Conservation (phyloP, 2,888 invertebrate genomes). For the Sclerodermus sp. region DNA sequence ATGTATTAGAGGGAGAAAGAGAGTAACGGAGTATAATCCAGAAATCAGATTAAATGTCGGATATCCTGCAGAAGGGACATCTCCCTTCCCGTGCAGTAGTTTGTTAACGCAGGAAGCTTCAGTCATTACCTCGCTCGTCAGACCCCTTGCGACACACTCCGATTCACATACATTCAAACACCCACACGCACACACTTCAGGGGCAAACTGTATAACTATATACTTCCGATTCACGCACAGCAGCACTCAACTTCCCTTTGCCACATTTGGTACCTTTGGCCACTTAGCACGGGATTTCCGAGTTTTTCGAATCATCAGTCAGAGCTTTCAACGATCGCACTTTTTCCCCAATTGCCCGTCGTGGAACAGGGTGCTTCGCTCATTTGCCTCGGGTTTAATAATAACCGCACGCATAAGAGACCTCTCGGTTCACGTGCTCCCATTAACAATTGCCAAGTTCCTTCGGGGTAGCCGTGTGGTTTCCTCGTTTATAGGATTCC, state of each 20-base stretch:
- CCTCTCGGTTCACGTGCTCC: slow-evolving; percentile 37
- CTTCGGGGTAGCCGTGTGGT: slow-evolving; percentile 8
- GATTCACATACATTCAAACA: slow-evolving; percentile 45
- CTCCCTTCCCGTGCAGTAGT: slow-evolving; percentile 39
- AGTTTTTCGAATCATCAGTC: slow-evolving; percentile 27
- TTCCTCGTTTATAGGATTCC: slow-evolving; percentile 4
- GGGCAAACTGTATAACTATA: no score
- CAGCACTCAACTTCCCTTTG: neutral
- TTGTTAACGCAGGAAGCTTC: slow-evolving; percentile 52
- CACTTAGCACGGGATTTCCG: slow-evolving; percentile 24
- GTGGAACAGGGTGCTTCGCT: no score
- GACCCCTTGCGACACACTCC: slow-evolving; percentile 51
- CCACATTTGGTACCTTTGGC: slow-evolving; percentile 6
- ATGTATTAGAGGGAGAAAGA: slow-evolving; percentile 9
- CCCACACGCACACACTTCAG: neutral
- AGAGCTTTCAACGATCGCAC: slow-evolving; percentile 12
- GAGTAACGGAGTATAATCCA: slow-evolving; percentile 43
- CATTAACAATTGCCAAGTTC: slow-evolving; percentile 36
- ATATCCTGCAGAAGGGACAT: slow-evolving; percentile 53
- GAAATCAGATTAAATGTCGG: slow-evolving; percentile 58
- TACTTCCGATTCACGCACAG: neutral
- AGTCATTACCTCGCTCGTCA: slow-evolving; percentile 51
- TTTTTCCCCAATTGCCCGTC: neutral
- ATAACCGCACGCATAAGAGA: no score
- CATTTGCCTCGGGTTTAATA: no score